phyloP scores from a whole-genome alignment of 2,113 vertebrate genomes.

The Elanoides forficatus region DNA sequence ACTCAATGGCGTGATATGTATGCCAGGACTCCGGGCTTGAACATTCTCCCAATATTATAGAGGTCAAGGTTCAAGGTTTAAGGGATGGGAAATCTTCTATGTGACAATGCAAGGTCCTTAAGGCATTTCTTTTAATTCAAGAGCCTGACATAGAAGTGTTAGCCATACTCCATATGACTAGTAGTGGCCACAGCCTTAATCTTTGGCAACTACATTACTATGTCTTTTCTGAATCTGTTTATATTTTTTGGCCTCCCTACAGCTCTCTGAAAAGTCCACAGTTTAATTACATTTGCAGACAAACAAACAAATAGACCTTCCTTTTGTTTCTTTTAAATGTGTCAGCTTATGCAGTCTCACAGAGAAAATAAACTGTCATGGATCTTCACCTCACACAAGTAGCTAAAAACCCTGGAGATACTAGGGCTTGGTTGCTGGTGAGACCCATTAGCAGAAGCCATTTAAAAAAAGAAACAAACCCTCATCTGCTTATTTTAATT shows the following conservation, averaged over 20 bases:
- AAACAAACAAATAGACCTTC: background rate
- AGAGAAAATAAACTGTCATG: background rate
- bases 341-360: background rate
- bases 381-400: background rate
- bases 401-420: background rate
- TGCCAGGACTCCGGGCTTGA: background rate
- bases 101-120: background rate
- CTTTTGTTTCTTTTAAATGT: background rate
- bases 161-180: background rate
- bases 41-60: rapidly evolving
- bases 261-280: background rate
- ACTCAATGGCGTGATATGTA: background rate
- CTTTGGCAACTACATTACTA: background rate
- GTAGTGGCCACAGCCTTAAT: background rate
- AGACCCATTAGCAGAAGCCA: background rate
- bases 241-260: background rate
- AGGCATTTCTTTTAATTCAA: background rate
- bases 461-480: background rate
- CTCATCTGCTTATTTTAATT: background rate
- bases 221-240: background rate
- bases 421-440: background rate
- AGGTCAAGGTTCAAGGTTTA: background rate
- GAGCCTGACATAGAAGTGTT: background rate
- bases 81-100: background rate
- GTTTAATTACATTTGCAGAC: background rate